A percentile compares a stretch with the other conserved stretches of the same genome.
Evolutionary conservation across 2,888 invertebrate species (phyloP).

Genomic region (Xestobium rufovillosum): DNA sequence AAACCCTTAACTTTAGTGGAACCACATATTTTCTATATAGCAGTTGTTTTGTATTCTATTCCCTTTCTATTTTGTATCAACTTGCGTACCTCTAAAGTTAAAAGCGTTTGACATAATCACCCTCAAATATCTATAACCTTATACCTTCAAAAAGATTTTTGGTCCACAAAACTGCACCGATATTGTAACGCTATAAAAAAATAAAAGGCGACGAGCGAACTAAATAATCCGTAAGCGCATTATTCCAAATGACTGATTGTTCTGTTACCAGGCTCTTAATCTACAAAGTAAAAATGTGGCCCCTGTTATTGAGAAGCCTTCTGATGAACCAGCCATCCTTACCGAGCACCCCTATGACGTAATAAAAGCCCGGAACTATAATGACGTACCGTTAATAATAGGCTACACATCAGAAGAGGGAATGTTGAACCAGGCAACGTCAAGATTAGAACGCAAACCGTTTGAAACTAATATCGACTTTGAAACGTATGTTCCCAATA

Average conservation of each 20-base stretch:
- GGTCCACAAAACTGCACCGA: no score
- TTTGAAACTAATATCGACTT: conserved; percentile 22
- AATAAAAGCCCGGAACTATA: conserved; percentile 32
- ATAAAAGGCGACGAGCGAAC: no score
- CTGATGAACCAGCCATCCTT: conserved; percentile 30
- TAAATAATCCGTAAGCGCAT: no score
- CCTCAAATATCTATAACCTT: no score
- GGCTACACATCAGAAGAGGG: conserved; percentile 39
- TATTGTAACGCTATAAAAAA: no score
- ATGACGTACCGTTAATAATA: conserved; percentile 38
- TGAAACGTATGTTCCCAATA: conserved; percentile 29
- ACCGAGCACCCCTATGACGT: conserved; percentile 33
- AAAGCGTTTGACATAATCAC: no score
- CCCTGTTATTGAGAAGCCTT: conserved; percentile 29
- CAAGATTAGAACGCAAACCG: conserved; percentile 20
- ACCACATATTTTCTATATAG: no score
- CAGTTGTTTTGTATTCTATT: no score
- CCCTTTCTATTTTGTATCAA: no score
- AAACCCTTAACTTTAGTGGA: background rate
- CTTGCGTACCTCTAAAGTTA: background rate
- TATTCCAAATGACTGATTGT: no score
- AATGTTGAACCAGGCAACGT: conserved; percentile 32
- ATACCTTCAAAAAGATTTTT: no score
- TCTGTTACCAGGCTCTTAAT: background rate
- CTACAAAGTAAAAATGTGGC: no score